Evolutionary conservation across 2,888 invertebrate species (phyloP), one percentile per base, ranked within the genome.

Genomic region (Polyploca ridens): DNA sequence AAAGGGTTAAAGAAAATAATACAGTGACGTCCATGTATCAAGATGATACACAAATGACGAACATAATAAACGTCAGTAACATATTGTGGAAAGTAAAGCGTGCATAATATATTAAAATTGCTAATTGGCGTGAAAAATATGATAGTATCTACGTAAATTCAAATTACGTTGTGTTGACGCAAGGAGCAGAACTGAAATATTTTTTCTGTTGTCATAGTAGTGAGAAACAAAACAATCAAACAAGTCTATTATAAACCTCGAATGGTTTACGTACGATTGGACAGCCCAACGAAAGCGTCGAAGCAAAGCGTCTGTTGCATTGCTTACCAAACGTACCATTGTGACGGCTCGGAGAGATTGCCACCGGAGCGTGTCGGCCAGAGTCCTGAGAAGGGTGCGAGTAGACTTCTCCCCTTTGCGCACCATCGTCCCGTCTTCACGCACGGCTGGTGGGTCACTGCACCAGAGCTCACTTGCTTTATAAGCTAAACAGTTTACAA

Each of bases 381-480:
- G 85, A 84, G 90, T 87, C 87, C 90, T 89, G 81, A 93, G 83
- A 80, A 91, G 89, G 87, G 90, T 89, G 81, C 87, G 85, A 73
- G 86, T 86, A 81, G 91, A 87, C 79, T 81, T 87, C 86, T 92
- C 92, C 90, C 92, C 91, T 85, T 89, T 87, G 87, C 88, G 90
- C 81, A 91, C 91, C 93, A 94, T 93, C 80, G 86, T 89, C 86
- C 88, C 89, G 87, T 79, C 90, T 89, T 91, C 91, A 92, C 91
- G 93, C 91, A 87, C 90, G 84, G 89, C 85, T 88, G 89, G 64
- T 87, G 85, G 92, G 91, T 90, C 92, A 92, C 86, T 92, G 91
- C 89, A 90, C 92, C 79, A 82, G 74, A 81, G 81, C 77, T 77
- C 81, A 77, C 81, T 75, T 79, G 79, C 75, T 80, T 69, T 71